These are phyloP conservation scores for Morpho deidamia DNA, from an alignment of 2,888 invertebrate genomes.

Conservation along the genomic window DNA sequence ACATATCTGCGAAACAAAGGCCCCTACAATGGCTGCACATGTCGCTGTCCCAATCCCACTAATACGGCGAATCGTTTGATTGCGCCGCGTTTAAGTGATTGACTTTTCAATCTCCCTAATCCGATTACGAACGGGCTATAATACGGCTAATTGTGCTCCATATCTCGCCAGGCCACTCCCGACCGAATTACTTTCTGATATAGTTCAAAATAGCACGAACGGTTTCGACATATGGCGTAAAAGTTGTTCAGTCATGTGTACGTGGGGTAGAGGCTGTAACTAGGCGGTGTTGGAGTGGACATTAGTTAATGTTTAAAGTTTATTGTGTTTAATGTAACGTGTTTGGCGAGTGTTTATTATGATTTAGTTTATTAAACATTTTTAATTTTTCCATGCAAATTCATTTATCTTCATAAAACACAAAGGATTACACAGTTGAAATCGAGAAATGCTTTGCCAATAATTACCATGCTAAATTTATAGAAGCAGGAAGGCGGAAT, in stretches of 20 bases:
- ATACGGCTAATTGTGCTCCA: slow-evolving; percentile 23
- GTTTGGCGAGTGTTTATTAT: slow-evolving; percentile 13
- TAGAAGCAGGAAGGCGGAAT: too few species aligned
- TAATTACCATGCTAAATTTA: too few species aligned
- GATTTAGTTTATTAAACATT: neutral
- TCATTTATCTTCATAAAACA: too few species aligned
- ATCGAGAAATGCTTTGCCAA: too few species aligned
- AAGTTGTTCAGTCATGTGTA: slow-evolving; percentile 18
- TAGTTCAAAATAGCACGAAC: slow-evolving; percentile 13
- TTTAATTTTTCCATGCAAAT: too few species aligned
- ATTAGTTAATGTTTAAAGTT: slow-evolving; percentile 32
- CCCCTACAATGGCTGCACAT: slow-evolving; percentile 36
- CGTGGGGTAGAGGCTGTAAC: slow-evolving; percentile 36
- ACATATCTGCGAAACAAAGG: slow-evolving; percentile 33
- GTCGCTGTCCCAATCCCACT: slow-evolving; percentile 49
- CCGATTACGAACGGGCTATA: slow-evolving; percentile 48
- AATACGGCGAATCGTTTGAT: slow-evolving; percentile 60
- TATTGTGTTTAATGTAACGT: slow-evolving; percentile 15
- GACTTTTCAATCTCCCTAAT: slow-evolving; percentile 76
- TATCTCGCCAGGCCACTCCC: slow-evolving; percentile 14
- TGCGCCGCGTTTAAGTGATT: slow-evolving; percentile 68
- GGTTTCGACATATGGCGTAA: slow-evolving; percentile 24
- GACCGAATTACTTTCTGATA: slow-evolving; percentile 12
- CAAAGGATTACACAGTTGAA: too few species aligned
- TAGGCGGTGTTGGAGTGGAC: slow-evolving; percentile 34